phyloP scores from a whole-genome alignment of 92 coral and sea anemone genomes.

The Epizoanthus scotinus region DNA sequence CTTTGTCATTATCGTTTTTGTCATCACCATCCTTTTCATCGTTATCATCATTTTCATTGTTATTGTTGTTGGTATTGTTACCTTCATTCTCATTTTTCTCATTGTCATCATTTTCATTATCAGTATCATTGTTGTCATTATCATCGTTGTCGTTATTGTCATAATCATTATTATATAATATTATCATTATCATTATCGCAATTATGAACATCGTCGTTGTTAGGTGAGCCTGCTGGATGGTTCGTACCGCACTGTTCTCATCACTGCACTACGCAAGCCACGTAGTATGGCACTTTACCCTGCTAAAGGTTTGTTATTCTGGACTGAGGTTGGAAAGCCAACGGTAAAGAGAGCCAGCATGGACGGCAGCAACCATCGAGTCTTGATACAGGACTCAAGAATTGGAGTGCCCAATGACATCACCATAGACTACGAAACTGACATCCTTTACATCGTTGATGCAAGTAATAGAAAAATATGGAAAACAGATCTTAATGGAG shows the following conservation, averaged over 20 bases:
- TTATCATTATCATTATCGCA: not conserved
- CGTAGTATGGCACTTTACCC: constrained; percentile 89
- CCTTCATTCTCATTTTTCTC: no score
- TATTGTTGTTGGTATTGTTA: no score
- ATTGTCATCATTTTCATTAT: not conserved
- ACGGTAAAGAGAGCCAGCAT: constrained; percentile 75
- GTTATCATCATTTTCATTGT: no score
- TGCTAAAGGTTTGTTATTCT: constrained; percentile 80
- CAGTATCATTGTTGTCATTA: not conserved
- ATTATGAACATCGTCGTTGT: no score
- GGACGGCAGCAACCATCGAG: constrained; percentile 77
- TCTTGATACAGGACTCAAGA: constrained; percentile 45
- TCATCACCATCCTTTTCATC: no score
- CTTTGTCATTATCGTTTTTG: no score
- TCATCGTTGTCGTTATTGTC: not conserved
- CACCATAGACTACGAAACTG: constrained; percentile 69
- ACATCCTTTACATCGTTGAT: constrained; percentile 76
- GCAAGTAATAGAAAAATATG: constrained; percentile 51
- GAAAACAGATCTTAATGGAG: constrained; percentile 82
- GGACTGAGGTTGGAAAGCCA: constrained; percentile 76
- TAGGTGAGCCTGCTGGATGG: constrained; percentile 94
- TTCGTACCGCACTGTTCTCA: constrained; percentile 66
- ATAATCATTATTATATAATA: not conserved
- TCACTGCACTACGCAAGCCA: constrained; percentile 70
- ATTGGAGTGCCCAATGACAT: constrained; percentile 71